These are phyloP conservation scores for Ctenodactylus gundi DNA, from an alignment of 2,113 vertebrate genomes.

Conservation along the genomic window DNA sequence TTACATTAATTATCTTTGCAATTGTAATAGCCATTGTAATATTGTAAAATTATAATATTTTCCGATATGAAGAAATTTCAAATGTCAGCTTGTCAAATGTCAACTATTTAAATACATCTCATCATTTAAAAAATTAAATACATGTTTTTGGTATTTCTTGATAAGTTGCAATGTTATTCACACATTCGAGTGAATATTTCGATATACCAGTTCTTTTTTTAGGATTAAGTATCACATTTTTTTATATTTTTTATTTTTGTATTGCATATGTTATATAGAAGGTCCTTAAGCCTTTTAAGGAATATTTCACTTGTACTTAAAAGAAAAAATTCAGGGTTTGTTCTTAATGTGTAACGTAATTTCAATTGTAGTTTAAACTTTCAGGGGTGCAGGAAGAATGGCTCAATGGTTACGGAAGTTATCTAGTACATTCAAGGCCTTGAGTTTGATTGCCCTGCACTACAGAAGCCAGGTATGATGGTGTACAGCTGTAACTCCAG, in stretches of 20 bases:
- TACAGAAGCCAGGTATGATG: no score
- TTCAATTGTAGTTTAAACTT: background rate
- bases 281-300: background rate
- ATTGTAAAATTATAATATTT: background rate
- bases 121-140: background rate
- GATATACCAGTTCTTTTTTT: background rate
- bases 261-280: background rate
- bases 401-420: no score
- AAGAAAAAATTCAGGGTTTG: background rate
- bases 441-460: no score
- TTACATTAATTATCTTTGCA: background rate
- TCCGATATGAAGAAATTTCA: background rate
- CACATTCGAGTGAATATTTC: background rate
- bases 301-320: background rate
- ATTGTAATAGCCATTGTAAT: background rate
- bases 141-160: background rate
- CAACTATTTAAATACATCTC: background rate
- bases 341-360: background rate
- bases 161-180: background rate
- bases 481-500: no score
- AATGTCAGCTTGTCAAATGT: background rate
- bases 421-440: no score
- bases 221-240: background rate
- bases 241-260: background rate
- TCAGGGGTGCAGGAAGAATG: no score